Conservation (phyloP, 2,888 invertebrate species). For the Drosophila bunnanda region DNA sequence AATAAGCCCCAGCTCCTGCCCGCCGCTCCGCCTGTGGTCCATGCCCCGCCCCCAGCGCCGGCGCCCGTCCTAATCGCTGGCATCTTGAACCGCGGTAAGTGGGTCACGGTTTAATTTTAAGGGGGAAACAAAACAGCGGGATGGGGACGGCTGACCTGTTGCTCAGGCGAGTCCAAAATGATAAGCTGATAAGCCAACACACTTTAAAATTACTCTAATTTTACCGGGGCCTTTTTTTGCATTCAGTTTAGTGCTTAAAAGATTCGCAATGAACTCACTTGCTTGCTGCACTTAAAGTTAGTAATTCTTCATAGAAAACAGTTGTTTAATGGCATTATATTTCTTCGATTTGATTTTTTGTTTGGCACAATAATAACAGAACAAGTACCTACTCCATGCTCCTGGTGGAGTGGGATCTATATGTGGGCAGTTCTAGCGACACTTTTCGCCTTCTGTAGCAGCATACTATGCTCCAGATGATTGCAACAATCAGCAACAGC, state of each 20-base stretch:
- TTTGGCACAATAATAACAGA: conserved; percentile 32
- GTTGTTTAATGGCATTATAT: conserved; percentile 29
- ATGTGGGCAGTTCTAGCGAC: conserved; percentile 87
- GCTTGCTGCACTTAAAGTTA: neutral
- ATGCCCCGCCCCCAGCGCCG: conserved; percentile 65
- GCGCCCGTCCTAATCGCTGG: conserved; percentile 66
- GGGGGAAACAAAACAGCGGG: neutral
- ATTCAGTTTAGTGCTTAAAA: neutral
- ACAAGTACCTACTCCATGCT: conserved; percentile 74
- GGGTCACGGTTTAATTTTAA: conserved; percentile 51
- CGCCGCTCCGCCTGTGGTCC: conserved; percentile 85
- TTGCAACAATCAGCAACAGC: conserved; percentile 87
- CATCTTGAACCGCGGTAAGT: conserved; percentile 76
- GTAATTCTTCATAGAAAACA: neutral
- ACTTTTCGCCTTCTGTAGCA: conserved; percentile 87
- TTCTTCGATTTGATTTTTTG: conserved; percentile 15
- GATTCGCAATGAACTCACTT: neutral
- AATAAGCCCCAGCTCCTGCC: conserved; percentile 90
- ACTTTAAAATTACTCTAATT: conserved; percentile 1
- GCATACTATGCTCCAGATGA: conserved; percentile 87
- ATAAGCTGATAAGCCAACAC: conserved; percentile 34
- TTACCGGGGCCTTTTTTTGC: neutral
- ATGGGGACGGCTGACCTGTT: conserved; percentile 44
- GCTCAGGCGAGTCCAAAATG: conserved; percentile 14
- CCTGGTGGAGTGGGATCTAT: conserved; percentile 84